Evolutionary conservation across 2,888 invertebrate genomes (phyloP), one percentile per base, ranked within the genome.

Genomic region (Zaprionus bogoriensis): DNA sequence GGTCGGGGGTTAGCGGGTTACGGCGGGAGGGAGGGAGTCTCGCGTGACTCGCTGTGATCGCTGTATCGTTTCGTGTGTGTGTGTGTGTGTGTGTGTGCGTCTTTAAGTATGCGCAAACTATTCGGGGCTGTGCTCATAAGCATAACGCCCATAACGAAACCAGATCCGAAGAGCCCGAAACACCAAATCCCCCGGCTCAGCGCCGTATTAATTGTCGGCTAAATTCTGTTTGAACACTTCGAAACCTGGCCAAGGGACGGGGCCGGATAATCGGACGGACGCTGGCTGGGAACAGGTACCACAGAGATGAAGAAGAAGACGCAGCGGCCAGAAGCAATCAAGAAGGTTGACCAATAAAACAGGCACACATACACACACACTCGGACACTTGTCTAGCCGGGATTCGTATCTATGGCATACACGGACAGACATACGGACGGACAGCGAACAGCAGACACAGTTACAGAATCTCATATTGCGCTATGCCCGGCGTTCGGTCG

Each of bases 151-250:
- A 75, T 59, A 71, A 64, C 62, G 61, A 82, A 75, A 68, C 63
- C 38, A 36, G 44, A 27, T 30, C 27, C 38, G 38, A 30, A 25
- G 36, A 36, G 19, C n/a, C 12, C 30, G 12, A 44, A 48, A 62
- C 17, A 60, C 46, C 41, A 51, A 55, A 27, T 20, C 44, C 19
- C 32, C 12, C 32, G 32, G 70, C 64, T 70, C 71, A 71, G 65
- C 62, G 60, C 77, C 62, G 63, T 85, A 75, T 85, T 85, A 79
- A 85, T 75, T 85, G 86, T 85, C 86, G 83, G 79, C 83, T 79
- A 69, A 82, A 85, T 69, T 79, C 52, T 79, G 69, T 85, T 79
- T 85, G 86, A 79, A 79, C 73, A 61, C 61, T 42, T 32, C 57
- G 47, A 64, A 77, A 67, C 57, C 63, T 39, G 25, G n/a, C 39